Base-by-base conservation (phyloP, 2,113 vertebrate species). In the Scophthalmus maximus region DNA sequence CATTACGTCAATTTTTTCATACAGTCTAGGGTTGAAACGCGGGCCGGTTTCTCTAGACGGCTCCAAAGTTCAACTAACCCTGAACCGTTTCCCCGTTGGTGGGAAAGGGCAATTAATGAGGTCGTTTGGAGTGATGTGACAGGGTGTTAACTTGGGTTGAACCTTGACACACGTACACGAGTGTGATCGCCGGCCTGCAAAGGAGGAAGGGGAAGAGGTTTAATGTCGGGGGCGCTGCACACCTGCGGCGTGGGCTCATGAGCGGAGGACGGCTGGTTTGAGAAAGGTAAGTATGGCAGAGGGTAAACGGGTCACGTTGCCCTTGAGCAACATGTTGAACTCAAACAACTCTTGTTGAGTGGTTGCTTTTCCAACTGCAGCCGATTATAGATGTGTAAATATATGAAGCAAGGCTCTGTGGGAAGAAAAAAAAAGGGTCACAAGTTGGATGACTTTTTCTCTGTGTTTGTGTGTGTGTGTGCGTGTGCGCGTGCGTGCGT, bases 291-390 rank as follows among this genome's bases (percentile, higher is more conserved):
- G 15, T n/a, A 18, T 5, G 11, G 29, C 40, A 5, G 44, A 47
- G 64, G 67, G 63, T 58, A 68, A 88, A 75, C 58, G 8, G 66
- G 66, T 75, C 38, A 60, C 36, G 42, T 29, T 64, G 62, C 70
- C 46, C 78, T 74, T 78, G 53, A 77, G 64, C 11, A 62, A 79
- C 36, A 18, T 2, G 10, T 22, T 52, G 51, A 76, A 50, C 44
- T 71, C 59, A 7, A 57, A 42, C n/a, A 40, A 27, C 26, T 42
- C 49, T 17, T 5, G 30, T 36, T 55, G 32, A 50, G 40, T 20
- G 59, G 51, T 49, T 66, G 8, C 20, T 69, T 47, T 30, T 47
- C 56, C 18, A 15, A 12, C 55, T 25, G 60, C 38, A 6, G 52
- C 51, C 10, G 29, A 53, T 29, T 3, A 27, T 47, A 4, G 20